Percentiles rank a stretch among this genome's conserved stretches.
Evolutionary conservation across 1,140 invertebrate species (phyloP).

Genomic region (Theocolax elegans): DNA sequence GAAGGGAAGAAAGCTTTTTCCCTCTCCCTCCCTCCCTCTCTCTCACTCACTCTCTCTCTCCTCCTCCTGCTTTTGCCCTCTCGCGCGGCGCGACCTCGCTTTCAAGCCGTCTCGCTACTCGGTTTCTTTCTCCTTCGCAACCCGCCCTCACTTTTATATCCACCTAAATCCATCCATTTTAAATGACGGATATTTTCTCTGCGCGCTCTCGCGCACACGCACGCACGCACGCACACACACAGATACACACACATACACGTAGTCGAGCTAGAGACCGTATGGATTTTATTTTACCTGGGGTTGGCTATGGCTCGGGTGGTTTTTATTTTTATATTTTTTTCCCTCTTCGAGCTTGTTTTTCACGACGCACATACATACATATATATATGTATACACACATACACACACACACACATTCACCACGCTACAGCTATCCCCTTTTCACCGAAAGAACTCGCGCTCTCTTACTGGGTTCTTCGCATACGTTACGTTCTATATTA

Average conservation of each 20-base stretch:
- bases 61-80: conserved; percentile 40
- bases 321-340: too few relatives aligned
- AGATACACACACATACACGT: not conserved
- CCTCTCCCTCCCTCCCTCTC: conserved; percentile 28
- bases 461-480: too few relatives aligned
- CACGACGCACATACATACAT: too few relatives aligned
- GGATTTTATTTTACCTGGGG: conserved; percentile 59
- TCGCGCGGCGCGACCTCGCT: conserved; percentile 28
- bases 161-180: conserved; percentile 65
- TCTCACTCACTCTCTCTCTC: conserved; percentile 20
- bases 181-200: conserved; percentile 65
- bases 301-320: too few relatives aligned
- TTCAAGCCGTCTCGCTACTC: conserved; percentile 32
- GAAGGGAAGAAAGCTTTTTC: too few relatives aligned
- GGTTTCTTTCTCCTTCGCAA: conserved; percentile 35
- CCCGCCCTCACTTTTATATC: conserved; percentile 53
- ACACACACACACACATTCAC: too few relatives aligned
- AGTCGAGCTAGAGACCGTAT: conserved; percentile 57
- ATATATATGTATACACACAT: too few relatives aligned
- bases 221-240: conserved; percentile 18
- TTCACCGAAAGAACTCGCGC: too few relatives aligned
- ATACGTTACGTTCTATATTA: too few relatives aligned
- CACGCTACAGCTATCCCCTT: too few relatives aligned
- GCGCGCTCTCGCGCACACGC: not conserved
- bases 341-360: too few relatives aligned